Base-by-base conservation (phyloP, 2,888 invertebrate species). In the Andrena bucephala region DNA sequence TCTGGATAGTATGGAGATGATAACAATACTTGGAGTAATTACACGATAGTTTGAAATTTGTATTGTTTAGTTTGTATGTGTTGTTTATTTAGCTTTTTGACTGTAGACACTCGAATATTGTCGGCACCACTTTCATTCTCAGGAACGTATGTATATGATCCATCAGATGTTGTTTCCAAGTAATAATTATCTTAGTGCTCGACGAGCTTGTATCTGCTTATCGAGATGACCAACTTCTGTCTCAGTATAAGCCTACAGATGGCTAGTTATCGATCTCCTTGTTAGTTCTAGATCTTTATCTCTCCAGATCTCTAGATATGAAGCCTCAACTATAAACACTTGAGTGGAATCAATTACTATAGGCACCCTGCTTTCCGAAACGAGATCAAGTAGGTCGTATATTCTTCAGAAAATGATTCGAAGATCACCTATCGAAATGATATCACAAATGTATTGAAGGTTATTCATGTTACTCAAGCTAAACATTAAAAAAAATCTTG, bases 191-290 rank as follows among this genome's bases (percentile, higher is more conserved):
- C 16, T 68, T 27, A 54, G 7, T 10, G 3, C 31, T 33, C 54
- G 8, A 2, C 52, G 27, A 54, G 24, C 33, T 54, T 16, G 54
- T 36, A 31, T 33, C 16, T 16, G 7, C 33, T 54, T 68, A 68
- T 68, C 68, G 24, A 16, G 31, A 54, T 54, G 36, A 36, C 54
- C 54, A 68, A 36, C 33, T 16, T 27, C 27, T 29, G 27, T 24
- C 27, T 13, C 20, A 5, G n/a, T 62, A n/a, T 33, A 24, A 57
- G 27, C 24, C 24, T 27, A 27, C 57, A 27, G 27, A 57, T 57
- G 13, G 27, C 27, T 27, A 27, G 10, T 27, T 57, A 57, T 24
- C 24, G 57, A 27, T 57, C 57, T 20, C 24, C 57, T 57, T 57
- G 10, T 57, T 57, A 57, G 27, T 10, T 24, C 0, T 4, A 57